Percentiles rank a stretch among this genome's conserved stretches.
Evolutionary conservation across 1,140 invertebrate species (phyloP).

Genomic region (Bombyx mori): ASM3026992v2 NC_085112.1:6019001-6019500

Average conservation of each 20-base stretch:
- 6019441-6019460: conserved; percentile 59
- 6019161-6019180: conserved; percentile 65
- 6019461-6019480: conserved; percentile 68
- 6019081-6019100: conserved; percentile 35
- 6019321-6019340: conserved; percentile 6
- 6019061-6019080: conserved; percentile 32
- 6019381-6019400: conserved; percentile 64
- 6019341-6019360: conserved; percentile 3
- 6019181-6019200: conserved; percentile 47
- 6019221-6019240: too few relatives aligned
- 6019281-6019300: too few relatives aligned
- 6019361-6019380: conserved; percentile 5
- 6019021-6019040: conserved; percentile 24
- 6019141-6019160: conserved; percentile 53
- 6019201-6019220: conserved; percentile 13
- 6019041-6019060: conserved; percentile 28
- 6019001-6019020: conserved; percentile 6
- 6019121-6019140: conserved; percentile 40
- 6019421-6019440: conserved; percentile 71
- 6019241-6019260: too few relatives aligned
- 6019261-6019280: too few relatives aligned
- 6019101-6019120: conserved; percentile 52
- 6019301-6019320: neutral
- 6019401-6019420: conserved; percentile 61
- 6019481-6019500: conserved; percentile 62